Percentiles rank a stretch among this genome's conserved stretches.
Evolutionary conservation across 2,797 vertebrate species (phyloP).

Genomic region (Hyperoplus immaculatus): DNA sequence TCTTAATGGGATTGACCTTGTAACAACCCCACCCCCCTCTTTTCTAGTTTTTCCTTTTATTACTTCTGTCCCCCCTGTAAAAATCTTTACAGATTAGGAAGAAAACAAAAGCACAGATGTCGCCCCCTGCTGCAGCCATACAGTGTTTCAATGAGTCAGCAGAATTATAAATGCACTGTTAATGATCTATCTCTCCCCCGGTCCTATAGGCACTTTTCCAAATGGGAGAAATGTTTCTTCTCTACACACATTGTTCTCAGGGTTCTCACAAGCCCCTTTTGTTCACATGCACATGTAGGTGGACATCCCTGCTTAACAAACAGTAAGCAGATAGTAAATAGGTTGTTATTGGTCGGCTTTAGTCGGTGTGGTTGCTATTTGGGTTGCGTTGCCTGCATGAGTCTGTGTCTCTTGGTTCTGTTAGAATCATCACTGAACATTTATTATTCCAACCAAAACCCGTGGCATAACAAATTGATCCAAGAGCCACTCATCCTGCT

Average conservation of each 20-base stretch:
- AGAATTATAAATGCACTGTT: conserved; percentile 70
- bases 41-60: conserved; percentile 46
- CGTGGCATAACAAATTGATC: conserved; percentile 48
- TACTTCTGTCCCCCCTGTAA: conserved; percentile 47
- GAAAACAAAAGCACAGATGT: conserved; percentile 58
- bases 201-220: conserved; percentile 48
- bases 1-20: conserved; percentile 80
- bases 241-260: conserved; percentile 35
- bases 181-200: conserved; percentile 70
- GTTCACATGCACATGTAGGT: neutral
- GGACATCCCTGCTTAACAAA: no score
- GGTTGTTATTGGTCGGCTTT: conserved; percentile 21
- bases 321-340: conserved; percentile 20
- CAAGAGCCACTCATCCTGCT: conserved; percentile 30
- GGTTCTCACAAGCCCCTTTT: conserved; percentile 40
- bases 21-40: conserved; percentile 54
- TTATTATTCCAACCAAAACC: conserved; percentile 46
- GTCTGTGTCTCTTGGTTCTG: conserved; percentile 25
- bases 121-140: conserved; percentile 53
- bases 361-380: no score
- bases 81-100: conserved; percentile 30
- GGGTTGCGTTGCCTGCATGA: conserved; percentile 11
- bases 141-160: conserved; percentile 71
- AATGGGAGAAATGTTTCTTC: conserved; percentile 47
- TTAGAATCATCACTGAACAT: conserved; percentile 23